These are phyloP conservation scores for Echeneis naucrates DNA, from an alignment of 2,797 vertebrate species.

Conservation along the genomic window DNA sequence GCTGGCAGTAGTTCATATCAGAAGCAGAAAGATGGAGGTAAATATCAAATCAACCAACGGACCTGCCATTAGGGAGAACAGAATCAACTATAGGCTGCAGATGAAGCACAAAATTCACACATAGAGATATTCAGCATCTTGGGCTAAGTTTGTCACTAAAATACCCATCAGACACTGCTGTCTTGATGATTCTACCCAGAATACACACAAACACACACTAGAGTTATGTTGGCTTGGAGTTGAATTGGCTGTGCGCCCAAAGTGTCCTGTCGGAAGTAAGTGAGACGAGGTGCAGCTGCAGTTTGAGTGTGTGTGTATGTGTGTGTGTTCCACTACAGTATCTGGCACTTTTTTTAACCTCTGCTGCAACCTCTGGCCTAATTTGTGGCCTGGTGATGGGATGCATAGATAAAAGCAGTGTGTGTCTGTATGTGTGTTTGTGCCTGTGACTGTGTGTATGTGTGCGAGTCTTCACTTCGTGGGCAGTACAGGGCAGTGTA, in stretches of 20 bases:
- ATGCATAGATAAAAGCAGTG: constrained; percentile 50
- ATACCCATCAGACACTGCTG: background rate
- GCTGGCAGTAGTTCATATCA: background rate
- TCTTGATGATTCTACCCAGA: constrained; percentile 13
- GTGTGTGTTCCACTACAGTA: constrained; percentile 30
- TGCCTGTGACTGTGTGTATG: constrained; percentile 27
- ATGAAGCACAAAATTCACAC: background rate
- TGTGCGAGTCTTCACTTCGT: constrained; percentile 16
- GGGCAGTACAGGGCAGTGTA: constrained; percentile 29
- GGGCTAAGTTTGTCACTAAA: background rate
- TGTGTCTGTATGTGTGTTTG: constrained; percentile 32
- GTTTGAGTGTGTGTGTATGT: constrained; percentile 47
- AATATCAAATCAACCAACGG: background rate
- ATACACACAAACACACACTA: constrained; percentile 15
- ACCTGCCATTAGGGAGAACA: constrained; percentile 2
- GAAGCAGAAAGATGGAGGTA: constrained; percentile 25
- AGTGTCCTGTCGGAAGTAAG: constrained; percentile 69
- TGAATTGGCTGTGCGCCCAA: constrained; percentile 49
- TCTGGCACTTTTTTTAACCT: constrained; percentile 53
- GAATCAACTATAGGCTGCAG: background rate
- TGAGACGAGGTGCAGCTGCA: constrained; percentile 68
- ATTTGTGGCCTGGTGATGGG: constrained; percentile 51
- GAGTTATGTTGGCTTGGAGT: constrained; percentile 45
- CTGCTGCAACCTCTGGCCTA: constrained; percentile 34
- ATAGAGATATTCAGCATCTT: background rate